Evolutionary conservation across 2,888 invertebrate genomes (phyloP), one percentile per base, ranked within the genome.

Genomic region (Philaethria dido): DNA sequence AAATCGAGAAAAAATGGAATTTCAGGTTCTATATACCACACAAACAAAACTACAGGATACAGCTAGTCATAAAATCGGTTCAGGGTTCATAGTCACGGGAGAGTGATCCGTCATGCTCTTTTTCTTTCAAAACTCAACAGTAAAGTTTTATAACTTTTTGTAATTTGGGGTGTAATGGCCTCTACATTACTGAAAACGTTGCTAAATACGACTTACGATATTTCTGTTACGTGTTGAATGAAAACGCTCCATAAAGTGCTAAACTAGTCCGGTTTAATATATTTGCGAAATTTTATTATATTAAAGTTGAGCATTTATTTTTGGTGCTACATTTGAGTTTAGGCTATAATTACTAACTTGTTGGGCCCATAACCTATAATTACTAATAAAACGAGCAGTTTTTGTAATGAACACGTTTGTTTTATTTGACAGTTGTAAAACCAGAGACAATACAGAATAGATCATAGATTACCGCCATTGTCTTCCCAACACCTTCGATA

Each of bases 91-190:
- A 25, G 42, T 57, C 42, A 57, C 42, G 42, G 25, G 2, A 57
- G 57, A 42, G 1, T 11, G n/a, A 16, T 25, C 29, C 25, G 25
- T 57, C 42, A 57, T 25, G 57, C 57, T 57, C 57, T 42, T 57
- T 57, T 42, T 57, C 42, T 25, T 57, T 42, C 57, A 57, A 42
- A 57, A 25, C 22, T 42, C n/a, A n/a, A n/a, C n/a, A n/a, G 16
- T 5, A 0, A 11, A 36, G 16, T 57, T 42, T 42, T 57, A 57
- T 42, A 57, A 57, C 57, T 57, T 57, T 22, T 57, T n/a, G 25
- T 39, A 57, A 57, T 42, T 25, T 4, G n/a, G n/a, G 42, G 42
- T 42, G 42, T 57, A 39, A 57, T 57, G 36, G 36, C n/a, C n/a
- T 22, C 22, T 57, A 57, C 42, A 57, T 25, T 42, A n/a, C n/a